Conservation (phyloP, 2,797 vertebrate species). For the Cuculus canorus region DNA sequence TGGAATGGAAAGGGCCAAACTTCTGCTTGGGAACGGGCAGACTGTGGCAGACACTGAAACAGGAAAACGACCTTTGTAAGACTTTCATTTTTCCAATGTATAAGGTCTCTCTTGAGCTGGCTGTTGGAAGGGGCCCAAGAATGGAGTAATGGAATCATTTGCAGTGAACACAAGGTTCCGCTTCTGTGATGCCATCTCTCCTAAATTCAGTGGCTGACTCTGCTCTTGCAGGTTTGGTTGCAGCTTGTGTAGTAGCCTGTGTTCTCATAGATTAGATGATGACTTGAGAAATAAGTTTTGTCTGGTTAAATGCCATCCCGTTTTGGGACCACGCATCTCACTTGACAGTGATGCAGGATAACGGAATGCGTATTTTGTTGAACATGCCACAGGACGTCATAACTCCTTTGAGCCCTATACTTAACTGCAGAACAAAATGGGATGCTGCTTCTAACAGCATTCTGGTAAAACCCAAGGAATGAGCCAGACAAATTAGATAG, state of each 20-base stretch:
- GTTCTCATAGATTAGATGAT: neutral
- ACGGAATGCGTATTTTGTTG: neutral
- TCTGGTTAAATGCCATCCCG: neutral
- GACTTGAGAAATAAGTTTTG: neutral
- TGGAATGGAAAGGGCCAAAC: neutral
- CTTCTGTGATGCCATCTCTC: neutral
- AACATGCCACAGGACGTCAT: neutral
- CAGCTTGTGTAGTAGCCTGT: neutral
- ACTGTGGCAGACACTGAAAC: neutral
- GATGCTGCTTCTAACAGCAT: neutral
- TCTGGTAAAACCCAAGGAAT: neutral
- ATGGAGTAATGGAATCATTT: neutral
- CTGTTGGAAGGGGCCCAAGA: neutral
- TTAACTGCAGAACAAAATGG: neutral
- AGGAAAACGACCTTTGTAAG: neutral
- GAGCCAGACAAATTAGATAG: neutral
- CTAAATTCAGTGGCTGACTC: neutral
- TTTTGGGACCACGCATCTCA: neutral
- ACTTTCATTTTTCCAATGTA: neutral
- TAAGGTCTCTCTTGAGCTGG: neutral
- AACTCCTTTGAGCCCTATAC: neutral
- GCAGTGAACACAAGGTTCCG: neutral
- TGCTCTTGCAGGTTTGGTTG: neutral
- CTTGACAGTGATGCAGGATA: neutral
- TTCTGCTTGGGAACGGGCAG: neutral